Evolutionary conservation across 2,113 vertebrate species (phyloP).

Genomic region (Microtus pennsylvanicus): DNA sequence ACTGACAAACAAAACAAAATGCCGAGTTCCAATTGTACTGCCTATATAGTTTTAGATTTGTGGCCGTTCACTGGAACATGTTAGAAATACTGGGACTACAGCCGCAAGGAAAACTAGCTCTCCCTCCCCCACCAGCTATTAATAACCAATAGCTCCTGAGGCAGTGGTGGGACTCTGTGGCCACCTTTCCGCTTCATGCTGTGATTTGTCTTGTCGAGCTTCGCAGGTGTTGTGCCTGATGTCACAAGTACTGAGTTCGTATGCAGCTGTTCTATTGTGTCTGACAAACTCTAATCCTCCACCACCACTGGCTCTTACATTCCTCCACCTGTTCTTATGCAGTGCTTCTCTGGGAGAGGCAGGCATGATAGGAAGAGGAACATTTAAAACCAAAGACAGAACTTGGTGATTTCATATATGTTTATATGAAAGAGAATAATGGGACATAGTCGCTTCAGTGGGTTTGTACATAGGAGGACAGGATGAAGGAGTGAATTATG

Average conservation of each 20-base stretch:
- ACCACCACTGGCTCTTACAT: not conserved
- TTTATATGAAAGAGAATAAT: no score
- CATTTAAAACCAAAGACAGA: not conserved
- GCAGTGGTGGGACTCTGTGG: not conserved
- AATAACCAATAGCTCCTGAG: not conserved
- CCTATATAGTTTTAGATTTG: not conserved
- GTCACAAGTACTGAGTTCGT: no score
- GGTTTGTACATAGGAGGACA: not conserved
- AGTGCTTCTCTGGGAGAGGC: not conserved
- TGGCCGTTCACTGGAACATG: not conserved
- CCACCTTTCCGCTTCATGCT: not conserved
- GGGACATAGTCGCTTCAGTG: no score
- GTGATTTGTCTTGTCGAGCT: not conserved
- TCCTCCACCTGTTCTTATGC: not conserved
- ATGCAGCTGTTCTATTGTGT: not conserved
- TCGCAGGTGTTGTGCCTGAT: not conserved
- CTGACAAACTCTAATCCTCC: not conserved
- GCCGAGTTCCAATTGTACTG: not conserved
- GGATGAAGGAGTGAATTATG: not conserved
- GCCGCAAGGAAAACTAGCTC: not conserved
- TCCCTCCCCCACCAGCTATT: not conserved
- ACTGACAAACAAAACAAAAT: not conserved
- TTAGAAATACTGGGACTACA: not conserved
- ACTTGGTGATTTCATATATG: not conserved
- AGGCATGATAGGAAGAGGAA: not conserved